Percentiles rank a stretch among this genome's conserved stretches.
These are phyloP conservation scores for Zaprionus nigranus DNA, from an alignment of 1,140 invertebrate species.

Conservation along the genomic window DNA sequence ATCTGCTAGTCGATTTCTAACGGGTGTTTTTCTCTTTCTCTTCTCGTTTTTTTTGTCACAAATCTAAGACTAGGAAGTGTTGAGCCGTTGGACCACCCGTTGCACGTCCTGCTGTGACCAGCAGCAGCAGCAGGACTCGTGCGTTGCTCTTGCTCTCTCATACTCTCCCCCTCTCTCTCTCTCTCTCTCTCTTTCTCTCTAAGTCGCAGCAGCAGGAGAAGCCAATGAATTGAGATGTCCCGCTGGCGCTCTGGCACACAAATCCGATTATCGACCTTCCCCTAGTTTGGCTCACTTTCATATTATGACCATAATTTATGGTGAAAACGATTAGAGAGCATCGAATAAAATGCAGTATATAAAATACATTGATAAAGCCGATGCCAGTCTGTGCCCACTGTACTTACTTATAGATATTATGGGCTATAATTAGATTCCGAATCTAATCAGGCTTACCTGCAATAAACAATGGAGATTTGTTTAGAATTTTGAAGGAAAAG, in stretches of 20 bases:
- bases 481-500: conserved; percentile 4
- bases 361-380: conserved; percentile 46
- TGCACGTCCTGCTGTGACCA: conserved; percentile 62
- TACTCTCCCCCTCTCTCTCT: background rate
- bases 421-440: conserved; percentile 16
- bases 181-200: background rate
- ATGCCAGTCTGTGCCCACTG: background rate
- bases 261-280: conserved; percentile 75
- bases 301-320: conserved; percentile 76
- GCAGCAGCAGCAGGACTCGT: conserved; percentile 53
- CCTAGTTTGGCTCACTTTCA: conserved; percentile 28
- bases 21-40: conserved; percentile 23
- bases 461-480: conserved; percentile 39
- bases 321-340: conserved; percentile 68
- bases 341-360: conserved; percentile 36
- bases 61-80: conserved; percentile 70
- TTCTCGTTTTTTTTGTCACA: conserved; percentile 26
- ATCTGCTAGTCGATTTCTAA: conserved; percentile 57
- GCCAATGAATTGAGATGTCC: conserved; percentile 74
- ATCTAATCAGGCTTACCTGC: conserved; percentile 72
- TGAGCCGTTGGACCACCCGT: conserved; percentile 72
- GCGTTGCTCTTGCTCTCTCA: conserved; percentile 27
- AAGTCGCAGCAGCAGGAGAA: background rate
- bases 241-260: conserved; percentile 68
- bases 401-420: conserved; percentile 7